These are phyloP conservation scores for Thunnus albacares DNA, from an alignment of 2,797 vertebrate species.

Conservation along the genomic window DNA sequence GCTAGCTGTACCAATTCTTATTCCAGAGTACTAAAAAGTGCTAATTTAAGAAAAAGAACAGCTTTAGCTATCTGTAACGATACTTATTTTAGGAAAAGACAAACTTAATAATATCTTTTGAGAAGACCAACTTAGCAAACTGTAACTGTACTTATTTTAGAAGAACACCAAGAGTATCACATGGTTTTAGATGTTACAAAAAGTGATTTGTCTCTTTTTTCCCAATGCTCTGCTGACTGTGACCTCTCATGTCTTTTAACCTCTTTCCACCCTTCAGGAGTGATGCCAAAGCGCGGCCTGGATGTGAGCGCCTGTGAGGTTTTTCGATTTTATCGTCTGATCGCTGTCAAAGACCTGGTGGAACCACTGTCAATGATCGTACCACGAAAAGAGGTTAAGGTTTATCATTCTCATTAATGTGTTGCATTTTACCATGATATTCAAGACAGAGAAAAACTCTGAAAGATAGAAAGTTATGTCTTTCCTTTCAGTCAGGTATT, in stretches of 20 bases:
- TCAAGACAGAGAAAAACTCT: constrained; percentile 58
- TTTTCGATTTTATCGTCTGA: constrained; percentile 93
- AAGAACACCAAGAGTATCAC: too few species aligned
- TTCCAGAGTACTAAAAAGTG: too few species aligned
- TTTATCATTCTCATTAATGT: rapidly evolving
- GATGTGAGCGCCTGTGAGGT: constrained; percentile 91
- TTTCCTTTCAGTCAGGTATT: constrained; percentile 84
- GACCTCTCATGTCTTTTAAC: not conserved
- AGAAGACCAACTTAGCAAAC: too few species aligned
- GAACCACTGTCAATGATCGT: constrained; percentile 94
- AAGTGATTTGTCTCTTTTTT: not conserved
- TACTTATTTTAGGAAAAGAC: too few species aligned
- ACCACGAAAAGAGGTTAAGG: constrained; percentile 86
- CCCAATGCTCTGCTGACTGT: not conserved
- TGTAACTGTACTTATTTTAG: too few species aligned
- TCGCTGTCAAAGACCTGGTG: constrained; percentile 88
- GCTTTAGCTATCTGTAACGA: too few species aligned
- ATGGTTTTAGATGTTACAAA: not conserved
- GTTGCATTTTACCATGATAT: not conserved
- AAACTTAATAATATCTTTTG: too few species aligned
- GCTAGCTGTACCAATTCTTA: too few species aligned
- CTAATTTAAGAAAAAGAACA: too few species aligned
- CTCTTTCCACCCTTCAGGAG: constrained; percentile 75
- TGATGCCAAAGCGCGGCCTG: constrained; percentile 95
- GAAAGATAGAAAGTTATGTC: not conserved